Evolutionary conservation across 2,797 vertebrate species (phyloP).

Genomic region (Petrocephalus sullivani): DNA sequence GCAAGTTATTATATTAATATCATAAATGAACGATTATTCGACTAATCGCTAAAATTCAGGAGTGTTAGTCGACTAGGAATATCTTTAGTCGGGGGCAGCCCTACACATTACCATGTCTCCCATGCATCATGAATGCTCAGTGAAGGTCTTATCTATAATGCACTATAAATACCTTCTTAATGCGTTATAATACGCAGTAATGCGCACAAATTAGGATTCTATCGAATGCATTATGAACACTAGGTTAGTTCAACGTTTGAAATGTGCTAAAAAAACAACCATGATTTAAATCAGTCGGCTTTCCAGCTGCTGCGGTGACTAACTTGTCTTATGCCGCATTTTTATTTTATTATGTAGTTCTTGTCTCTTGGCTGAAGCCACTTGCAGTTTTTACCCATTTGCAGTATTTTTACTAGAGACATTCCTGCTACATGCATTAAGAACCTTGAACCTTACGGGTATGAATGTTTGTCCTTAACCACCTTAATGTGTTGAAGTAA

Average conservation of each 20-base stretch:
- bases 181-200: too few species aligned
- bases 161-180: too few species aligned
- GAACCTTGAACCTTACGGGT: neutral
- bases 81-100: too few species aligned
- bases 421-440: neutral
- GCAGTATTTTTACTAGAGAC: neutral
- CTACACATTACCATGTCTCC: too few species aligned
- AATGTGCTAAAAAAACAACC: neutral
- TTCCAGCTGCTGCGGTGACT: neutral
- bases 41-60: too few species aligned
- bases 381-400: neutral
- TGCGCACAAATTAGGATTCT: too few species aligned
- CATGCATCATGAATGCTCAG: too few species aligned
- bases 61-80: too few species aligned
- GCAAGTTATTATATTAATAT: too few species aligned
- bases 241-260: neutral
- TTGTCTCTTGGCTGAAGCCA: neutral
- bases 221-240: too few species aligned
- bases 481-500: conserved; percentile 10
- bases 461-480: conserved; percentile 5
- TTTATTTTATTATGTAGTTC: neutral
- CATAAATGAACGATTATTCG: too few species aligned
- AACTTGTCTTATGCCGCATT: neutral
- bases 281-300: neutral
- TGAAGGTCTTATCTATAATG: too few species aligned